Evolutionary conservation across 2,113 vertebrate genomes (phyloP).

Genomic region (Gambusia affinis): DNA sequence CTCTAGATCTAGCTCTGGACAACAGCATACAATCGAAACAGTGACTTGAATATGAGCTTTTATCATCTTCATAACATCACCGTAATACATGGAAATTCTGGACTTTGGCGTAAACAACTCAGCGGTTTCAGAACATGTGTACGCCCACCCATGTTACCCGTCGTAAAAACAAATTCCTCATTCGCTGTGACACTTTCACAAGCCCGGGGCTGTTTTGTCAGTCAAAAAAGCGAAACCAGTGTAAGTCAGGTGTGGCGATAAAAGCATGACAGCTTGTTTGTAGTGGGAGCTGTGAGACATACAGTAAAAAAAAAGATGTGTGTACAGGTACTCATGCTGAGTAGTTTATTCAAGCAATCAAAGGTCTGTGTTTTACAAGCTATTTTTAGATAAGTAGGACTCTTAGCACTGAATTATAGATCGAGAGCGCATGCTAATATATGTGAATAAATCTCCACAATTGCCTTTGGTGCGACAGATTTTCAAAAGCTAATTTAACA

Average conservation of each 20-base stretch:
- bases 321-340: slow-evolving; percentile 60
- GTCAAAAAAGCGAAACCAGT: slow-evolving; percentile 32
- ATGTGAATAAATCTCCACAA: slow-evolving; percentile 80
- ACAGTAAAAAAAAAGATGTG: slow-evolving; percentile 54
- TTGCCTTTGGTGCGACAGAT: slow-evolving; percentile 63
- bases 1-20: background rate
- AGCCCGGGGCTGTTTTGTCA: slow-evolving; percentile 46
- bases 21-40: background rate
- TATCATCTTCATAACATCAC: background rate
- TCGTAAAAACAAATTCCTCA: background rate
- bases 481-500: slow-evolving; percentile 39
- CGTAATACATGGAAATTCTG: background rate
- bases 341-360: slow-evolving; percentile 69
- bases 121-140: background rate
- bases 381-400: slow-evolving; percentile 76
- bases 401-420: slow-evolving; percentile 77
- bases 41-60: background rate
- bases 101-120: background rate
- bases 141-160: too few species aligned
- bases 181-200: slow-evolving; percentile 33
- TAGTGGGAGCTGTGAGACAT: slow-evolving; percentile 58
- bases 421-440: slow-evolving; percentile 74
- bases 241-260: slow-evolving; percentile 40
- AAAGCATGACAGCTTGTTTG: slow-evolving; percentile 65
- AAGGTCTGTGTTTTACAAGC: slow-evolving; percentile 70